Conservation (phyloP, 1,140 invertebrate genomes). For the Fopius arisanus region DNA sequence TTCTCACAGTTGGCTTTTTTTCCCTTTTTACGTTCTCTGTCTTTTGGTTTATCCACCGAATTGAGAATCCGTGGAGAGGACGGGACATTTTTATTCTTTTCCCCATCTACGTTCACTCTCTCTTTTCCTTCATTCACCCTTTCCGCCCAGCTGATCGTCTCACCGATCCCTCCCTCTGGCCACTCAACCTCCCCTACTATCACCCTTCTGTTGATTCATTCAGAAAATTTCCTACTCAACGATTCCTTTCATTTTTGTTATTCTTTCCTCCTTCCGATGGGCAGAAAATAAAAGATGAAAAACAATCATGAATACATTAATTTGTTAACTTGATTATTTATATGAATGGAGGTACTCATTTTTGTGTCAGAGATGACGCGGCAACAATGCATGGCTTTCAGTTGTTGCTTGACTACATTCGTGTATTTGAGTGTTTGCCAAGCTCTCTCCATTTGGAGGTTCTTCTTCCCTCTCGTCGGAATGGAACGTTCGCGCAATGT, state of each 20-base stretch:
- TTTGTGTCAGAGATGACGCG: constrained; percentile 49
- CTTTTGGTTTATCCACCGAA: not conserved
- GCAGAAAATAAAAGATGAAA: not conserved
- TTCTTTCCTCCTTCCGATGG: not conserved
- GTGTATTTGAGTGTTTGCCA: constrained; percentile 57
- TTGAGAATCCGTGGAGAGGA: not conserved
- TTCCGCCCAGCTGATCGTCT: constrained; percentile 40
- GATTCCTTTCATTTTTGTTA: not conserved
- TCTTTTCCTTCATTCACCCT: constrained; percentile 21
- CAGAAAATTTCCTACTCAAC: not conserved
- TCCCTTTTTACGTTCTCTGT: not conserved
- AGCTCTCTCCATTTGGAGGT: constrained; percentile 56
- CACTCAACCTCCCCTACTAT: constrained; percentile 29
- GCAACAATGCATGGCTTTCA: constrained; percentile 53
- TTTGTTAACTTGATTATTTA: constrained; percentile 4
- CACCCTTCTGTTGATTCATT: constrained; percentile 10
- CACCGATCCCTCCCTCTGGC: constrained; percentile 15
- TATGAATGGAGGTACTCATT: not conserved
- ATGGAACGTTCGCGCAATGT: constrained; percentile 2
- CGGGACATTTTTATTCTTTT: not conserved
- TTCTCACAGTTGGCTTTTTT: constrained; percentile 16
- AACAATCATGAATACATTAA: constrained; percentile 17
- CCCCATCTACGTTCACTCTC: not conserved
- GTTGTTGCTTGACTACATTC: constrained; percentile 5
- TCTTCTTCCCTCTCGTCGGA: constrained; percentile 25